Base-by-base conservation (phyloP, 2,888 invertebrate genomes). In the Melanotus villosus region DNA sequence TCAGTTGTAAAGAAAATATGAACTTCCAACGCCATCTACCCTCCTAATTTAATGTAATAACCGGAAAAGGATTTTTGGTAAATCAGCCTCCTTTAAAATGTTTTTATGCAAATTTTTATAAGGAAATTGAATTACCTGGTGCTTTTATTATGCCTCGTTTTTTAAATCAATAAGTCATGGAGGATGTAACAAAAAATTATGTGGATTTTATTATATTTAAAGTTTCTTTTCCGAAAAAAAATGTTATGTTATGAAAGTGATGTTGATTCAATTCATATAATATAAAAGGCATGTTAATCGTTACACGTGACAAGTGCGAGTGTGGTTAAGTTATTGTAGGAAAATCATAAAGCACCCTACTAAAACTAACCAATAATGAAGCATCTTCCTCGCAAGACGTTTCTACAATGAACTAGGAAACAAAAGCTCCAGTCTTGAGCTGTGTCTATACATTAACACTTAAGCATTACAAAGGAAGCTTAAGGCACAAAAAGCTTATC, bases 401-500 rank as follows among this genome's bases (percentile, higher is more conserved):
- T 34, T 34, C 12, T 4, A 62, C 62, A 62, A 62, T 62, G 36
- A 47, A 62, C 21, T 38, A 18, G 45, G 41, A 63, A 41, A 52
- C 63, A 52, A 52, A 63, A 36, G 54, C 52, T 19, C 47, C 16
- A 30, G 58, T 58, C 58, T 58, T 58, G 58, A 58, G 58, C 58
- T 58, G 43, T 62, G 47, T 62, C 52, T 36, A 52, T 36, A 52
- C 62, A 38, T 65, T 58, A 65, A 58, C 58, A 65, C 65, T 65
- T 58, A 65, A 58, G 36, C 50, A 18, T 30, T 19, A 65, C 58
- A 65, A 58, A 65, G 58, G 58, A 36, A 58, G 65, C 58, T 65
- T 65, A 65, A 65, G 30, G 58, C 38, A 58, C 58, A 65, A 58
- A 58, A 65, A 65, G 45, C 57, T 63, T 52, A 63, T 63, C 63